Evolutionary conservation across 2,888 invertebrate genomes (phyloP).

Genomic region (Prosopocoilus inquinatus): DNA sequence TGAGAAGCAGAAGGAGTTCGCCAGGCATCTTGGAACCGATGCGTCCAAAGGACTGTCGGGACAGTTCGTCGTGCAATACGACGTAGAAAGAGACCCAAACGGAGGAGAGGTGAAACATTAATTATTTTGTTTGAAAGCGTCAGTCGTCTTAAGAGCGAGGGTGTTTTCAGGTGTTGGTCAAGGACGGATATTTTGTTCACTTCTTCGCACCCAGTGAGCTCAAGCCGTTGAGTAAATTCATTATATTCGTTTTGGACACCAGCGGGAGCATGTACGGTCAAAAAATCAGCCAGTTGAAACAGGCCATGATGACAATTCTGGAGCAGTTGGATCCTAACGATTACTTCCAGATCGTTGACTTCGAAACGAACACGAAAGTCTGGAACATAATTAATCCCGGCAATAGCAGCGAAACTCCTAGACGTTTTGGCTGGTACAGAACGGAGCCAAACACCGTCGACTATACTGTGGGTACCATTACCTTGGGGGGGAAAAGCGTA

Average conservation of each 20-base stretch:
- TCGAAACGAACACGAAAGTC: conserved; percentile 55
- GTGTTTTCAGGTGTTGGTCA: conserved; percentile 55
- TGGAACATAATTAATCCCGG: conserved; percentile 49
- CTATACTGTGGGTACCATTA: too few species aligned
- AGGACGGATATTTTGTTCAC: conserved; percentile 73
- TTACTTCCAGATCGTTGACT: conserved; percentile 67
- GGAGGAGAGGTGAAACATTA: conserved; percentile 56
- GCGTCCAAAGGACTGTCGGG: conserved; percentile 56
- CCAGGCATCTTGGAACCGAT: conserved; percentile 45
- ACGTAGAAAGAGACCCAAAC: conserved; percentile 59
- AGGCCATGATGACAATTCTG: conserved; percentile 69
- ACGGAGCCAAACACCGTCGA: too few species aligned
- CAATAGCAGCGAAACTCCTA: neutral
- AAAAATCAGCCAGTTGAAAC: conserved; percentile 65
- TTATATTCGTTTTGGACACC: conserved; percentile 73
- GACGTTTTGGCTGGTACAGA: neutral
- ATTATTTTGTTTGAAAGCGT: too few species aligned
- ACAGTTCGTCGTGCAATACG: conserved; percentile 69
- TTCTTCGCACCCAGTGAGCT: conserved; percentile 67
- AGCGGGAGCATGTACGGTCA: conserved; percentile 73
- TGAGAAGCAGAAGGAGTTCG: conserved; percentile 58
- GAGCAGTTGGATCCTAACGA: conserved; percentile 61
- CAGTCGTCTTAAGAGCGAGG: too few species aligned
- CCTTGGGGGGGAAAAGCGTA: too few species aligned
- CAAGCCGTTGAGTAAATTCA: conserved; percentile 62